Percentiles rank a stretch among this genome's conserved stretches.
Conservation (phyloP, 2,888 invertebrate species). For the Drosophila vallismaia region DNA sequence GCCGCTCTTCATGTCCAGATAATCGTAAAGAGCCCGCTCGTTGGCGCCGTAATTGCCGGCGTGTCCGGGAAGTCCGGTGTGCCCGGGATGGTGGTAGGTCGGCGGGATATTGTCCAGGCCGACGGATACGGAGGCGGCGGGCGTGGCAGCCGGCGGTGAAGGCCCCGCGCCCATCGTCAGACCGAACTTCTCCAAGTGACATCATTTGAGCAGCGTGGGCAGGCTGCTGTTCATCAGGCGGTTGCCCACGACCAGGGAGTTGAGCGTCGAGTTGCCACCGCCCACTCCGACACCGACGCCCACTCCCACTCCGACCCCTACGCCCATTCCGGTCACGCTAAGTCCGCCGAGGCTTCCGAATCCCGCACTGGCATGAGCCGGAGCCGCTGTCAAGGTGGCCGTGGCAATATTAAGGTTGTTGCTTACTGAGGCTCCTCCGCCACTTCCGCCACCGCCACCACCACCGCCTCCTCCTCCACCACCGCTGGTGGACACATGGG, state of each 20-base stretch:
- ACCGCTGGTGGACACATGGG: conserved; percentile 57
- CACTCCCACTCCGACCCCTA: conserved; percentile 70
- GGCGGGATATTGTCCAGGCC: conserved; percentile 44
- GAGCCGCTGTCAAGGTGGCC: conserved; percentile 70
- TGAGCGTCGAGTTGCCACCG: conserved; percentile 75
- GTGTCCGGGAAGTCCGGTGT: conserved; percentile 46
- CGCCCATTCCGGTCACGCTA: conserved; percentile 72
- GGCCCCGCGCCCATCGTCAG: conserved; percentile 70
- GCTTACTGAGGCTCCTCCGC: conserved; percentile 47
- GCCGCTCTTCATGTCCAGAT: conserved; percentile 68
- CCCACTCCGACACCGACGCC: conserved; percentile 79
- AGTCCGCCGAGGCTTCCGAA: conserved; percentile 63
- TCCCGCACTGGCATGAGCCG: conserved; percentile 71
- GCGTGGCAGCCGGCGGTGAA: conserved; percentile 63
- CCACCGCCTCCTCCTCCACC: conserved; percentile 36
- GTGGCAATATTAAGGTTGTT: conserved; percentile 76
- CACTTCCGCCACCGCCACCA: conserved; percentile 45
- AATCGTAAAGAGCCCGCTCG: conserved; percentile 67
- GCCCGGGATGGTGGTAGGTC: conserved; percentile 35
- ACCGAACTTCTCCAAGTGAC: conserved; percentile 79
- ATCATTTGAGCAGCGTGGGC: conserved; percentile 82
- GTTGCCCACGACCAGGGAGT: conserved; percentile 80
- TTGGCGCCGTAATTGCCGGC: conserved; percentile 49
- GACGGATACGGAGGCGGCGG: conserved; percentile 46
- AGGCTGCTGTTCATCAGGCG: conserved; percentile 80